Conservation (phyloP, 2,888 invertebrate species). For the Drosophila stalkeri region DNA sequence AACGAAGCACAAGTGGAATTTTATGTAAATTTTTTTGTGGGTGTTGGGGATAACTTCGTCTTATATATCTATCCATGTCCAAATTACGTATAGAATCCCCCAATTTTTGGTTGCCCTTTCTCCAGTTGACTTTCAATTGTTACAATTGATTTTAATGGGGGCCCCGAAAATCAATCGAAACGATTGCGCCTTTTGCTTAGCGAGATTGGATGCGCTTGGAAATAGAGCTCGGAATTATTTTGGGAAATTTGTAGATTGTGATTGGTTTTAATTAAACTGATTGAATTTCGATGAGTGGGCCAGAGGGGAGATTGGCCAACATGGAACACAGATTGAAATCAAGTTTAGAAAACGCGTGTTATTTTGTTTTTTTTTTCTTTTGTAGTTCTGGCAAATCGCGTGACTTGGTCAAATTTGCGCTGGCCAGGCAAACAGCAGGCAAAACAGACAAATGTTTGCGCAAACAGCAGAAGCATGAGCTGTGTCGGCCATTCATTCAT, state of each 20-base stretch:
- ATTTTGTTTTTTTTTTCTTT: not conserved
- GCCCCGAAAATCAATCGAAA: conserved; percentile 67
- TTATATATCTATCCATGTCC: not conserved
- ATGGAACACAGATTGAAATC: conserved; percentile 18
- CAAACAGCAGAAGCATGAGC: conserved; percentile 60
- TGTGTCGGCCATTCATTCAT: conserved; percentile 41
- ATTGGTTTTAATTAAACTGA: conserved; percentile 80
- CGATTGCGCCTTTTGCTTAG: conserved; percentile 64
- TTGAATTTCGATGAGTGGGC: conserved; percentile 57
- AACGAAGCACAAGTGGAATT: conserved; percentile 69
- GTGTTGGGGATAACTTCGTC: conserved; percentile 20
- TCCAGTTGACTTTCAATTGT: conserved; percentile 69
- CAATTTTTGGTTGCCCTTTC: not conserved
- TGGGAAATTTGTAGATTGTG: conserved; percentile 48
- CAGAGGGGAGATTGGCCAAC: not conserved
- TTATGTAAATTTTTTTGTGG: conserved; percentile 68
- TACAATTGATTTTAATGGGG: conserved; percentile 65
- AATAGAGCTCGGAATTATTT: conserved; percentile 43
- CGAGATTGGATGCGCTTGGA: conserved; percentile 51
- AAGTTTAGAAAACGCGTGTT: conserved; percentile 38
- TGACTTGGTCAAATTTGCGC: conserved; percentile 60
- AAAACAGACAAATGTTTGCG: conserved; percentile 68
- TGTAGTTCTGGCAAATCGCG: conserved; percentile 49
- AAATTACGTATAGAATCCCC: not conserved
- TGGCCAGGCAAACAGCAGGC: conserved; percentile 18